Evolutionary conservation across 2,797 vertebrate species (phyloP), one percentile per base, ranked within the genome.

Genomic region (Sebastes trivittatus): DNA sequence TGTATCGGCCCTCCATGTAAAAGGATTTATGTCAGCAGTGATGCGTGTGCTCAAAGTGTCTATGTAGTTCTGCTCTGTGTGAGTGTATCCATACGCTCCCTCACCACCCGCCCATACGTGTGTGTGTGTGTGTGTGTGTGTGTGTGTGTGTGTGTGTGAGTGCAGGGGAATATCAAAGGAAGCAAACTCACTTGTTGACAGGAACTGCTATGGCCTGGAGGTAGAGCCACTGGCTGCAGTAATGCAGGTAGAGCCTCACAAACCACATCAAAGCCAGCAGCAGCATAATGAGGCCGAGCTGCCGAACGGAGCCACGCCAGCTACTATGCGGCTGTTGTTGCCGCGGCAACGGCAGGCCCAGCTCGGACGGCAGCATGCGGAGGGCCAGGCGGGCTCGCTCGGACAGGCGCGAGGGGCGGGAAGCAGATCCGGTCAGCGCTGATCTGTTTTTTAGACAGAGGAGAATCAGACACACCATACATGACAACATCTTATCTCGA

Each of bases 171-270:
- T 94, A 95, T 96, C 95, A 95, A 95, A 96, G 94, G 94, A 92
- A 89, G 90, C 86, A 89, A 88, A 95, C 97, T 98, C 95, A 99
- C 98, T 96, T 98, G 94, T 96, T 96, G 92, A 98, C 95, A 91
- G 97, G 97, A 94, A 97, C 93, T 2, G 95, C 95, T 88, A 97
- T 95, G 90, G 89, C 91, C 91, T 95, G 93, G 84, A 99, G 98
- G 93, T 97, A 97, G 81, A 99, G 94, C 97, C 98, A 98, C 90
- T 99, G 98, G 94, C 97, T 96, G 87, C 96, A 94, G 95, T 99
- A 99, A 94, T 98, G 98, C 93, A 98, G 89, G 94, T 98, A 98
- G 78, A 99, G 97, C 88, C 97, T 96, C 88, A 96, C 86, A 81
- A 99, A 98, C 97, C 97, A 99, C 93, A 97, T 96, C 88, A 97